Conservation (phyloP, 2,113 vertebrate genomes). For the Lagopus muta region DNA sequence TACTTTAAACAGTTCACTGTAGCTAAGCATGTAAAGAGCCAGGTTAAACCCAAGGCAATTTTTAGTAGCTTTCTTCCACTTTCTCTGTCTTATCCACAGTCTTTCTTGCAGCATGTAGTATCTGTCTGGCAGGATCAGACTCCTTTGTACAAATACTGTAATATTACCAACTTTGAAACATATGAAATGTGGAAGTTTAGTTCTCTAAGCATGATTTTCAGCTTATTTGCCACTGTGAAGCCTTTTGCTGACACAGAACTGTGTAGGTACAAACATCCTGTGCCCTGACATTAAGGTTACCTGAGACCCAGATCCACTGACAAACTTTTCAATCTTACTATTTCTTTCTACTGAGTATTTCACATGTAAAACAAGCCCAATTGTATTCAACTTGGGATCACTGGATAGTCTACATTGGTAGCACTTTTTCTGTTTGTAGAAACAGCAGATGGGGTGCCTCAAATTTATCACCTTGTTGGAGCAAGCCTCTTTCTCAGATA, state of each 20-base stretch:
- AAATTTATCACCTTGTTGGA: background rate
- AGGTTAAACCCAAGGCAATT: background rate
- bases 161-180: background rate
- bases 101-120: accelerated
- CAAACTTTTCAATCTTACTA: background rate
- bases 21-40: background rate
- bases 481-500: background rate
- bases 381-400: background rate
- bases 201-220: background rate
- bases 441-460: background rate
- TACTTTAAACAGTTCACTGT: background rate
- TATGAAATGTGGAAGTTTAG: background rate
- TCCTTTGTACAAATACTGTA: background rate
- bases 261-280: background rate
- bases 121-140: background rate
- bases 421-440: background rate
- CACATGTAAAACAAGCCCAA: background rate
- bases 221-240: accelerated
- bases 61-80: background rate
- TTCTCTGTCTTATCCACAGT: background rate
- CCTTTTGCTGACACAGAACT: background rate
- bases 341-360: background rate
- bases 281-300: background rate
- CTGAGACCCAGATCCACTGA: background rate
- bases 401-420: background rate